Conservation (phyloP, 1,140 invertebrate species). For the Drosophila pseudoananassae region DNA sequence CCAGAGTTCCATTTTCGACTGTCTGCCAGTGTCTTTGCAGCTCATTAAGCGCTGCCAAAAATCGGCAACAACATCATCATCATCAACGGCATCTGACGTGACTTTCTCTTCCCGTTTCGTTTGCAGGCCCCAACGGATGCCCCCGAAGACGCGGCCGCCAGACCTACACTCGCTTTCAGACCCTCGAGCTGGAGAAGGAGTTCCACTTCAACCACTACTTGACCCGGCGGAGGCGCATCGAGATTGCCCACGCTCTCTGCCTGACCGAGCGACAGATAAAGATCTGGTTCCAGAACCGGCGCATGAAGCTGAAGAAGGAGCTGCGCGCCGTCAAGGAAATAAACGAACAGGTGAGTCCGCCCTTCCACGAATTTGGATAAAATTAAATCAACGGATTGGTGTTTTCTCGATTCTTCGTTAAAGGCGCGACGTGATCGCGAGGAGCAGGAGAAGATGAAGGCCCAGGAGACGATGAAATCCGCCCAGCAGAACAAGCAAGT, state of each 20-base stretch:
- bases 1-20: constrained; percentile 52
- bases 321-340: constrained; percentile 96
- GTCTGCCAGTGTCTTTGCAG: constrained; percentile 62
- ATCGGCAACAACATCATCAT: constrained; percentile 20
- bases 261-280: constrained; percentile 98
- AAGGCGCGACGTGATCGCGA: constrained; percentile 92
- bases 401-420: background rate
- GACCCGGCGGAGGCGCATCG: constrained; percentile 96
- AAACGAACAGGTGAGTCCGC: constrained; percentile 91
- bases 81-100: constrained; percentile 44
- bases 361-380: constrained; percentile 2
- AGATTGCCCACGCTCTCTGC: constrained; percentile 98
- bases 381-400: background rate
- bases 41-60: constrained; percentile 66
- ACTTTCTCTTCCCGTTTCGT: constrained; percentile 44
- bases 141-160: constrained; percentile 96
- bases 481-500: constrained; percentile 88
- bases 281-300: constrained; percentile 98
- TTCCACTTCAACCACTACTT: constrained; percentile 99
- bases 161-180: constrained; percentile 98
- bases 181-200: constrained; percentile 97
- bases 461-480: constrained; percentile 94
- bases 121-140: constrained; percentile 97
- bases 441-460: constrained; percentile 95
- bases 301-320: constrained; percentile 99